Conservation (phyloP, 2,797 vertebrate genomes). For the Helostoma temminkii region DNA sequence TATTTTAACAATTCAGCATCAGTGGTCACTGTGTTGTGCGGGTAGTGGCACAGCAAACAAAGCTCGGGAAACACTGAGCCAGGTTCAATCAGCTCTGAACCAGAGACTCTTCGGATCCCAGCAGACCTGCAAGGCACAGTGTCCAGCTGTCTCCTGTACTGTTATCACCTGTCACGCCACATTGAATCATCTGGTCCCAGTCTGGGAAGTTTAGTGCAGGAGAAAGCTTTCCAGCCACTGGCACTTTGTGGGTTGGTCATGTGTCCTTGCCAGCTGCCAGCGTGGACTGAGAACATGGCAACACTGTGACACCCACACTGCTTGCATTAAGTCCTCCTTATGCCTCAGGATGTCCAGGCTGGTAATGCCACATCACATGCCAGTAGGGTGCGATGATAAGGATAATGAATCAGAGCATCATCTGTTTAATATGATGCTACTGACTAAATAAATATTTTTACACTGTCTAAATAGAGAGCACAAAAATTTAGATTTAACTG, state of each 20-base stretch:
- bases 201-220: slow-evolving; percentile 41
- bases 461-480: too few relatives aligned
- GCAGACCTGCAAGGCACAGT: slow-evolving; percentile 44
- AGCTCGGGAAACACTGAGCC: slow-evolving; percentile 18
- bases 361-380: slow-evolving; percentile 22
- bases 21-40: slow-evolving; percentile 29
- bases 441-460: too few relatives aligned
- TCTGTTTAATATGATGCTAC: slow-evolving; percentile 3
- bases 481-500: too few relatives aligned
- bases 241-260: slow-evolving; percentile 33
- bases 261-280: slow-evolving; percentile 36
- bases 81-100: slow-evolving; percentile 53
- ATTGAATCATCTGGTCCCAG: slow-evolving; percentile 40
- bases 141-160: slow-evolving; percentile 43
- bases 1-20: slow-evolving; percentile 14
- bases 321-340: slow-evolving; percentile 8
- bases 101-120: slow-evolving; percentile 50
- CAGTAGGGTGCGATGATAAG: slow-evolving; percentile 3
- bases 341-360: slow-evolving; percentile 25
- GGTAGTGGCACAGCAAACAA: slow-evolving; percentile 38
- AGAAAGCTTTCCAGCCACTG: slow-evolving; percentile 38
- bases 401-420: slow-evolving; percentile 1
- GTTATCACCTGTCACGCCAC: slow-evolving; percentile 51
- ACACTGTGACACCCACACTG: slow-evolving; percentile 17
- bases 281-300: slow-evolving; percentile 26